phyloP scores from a whole-genome alignment of 2,888 invertebrate genomes.

The Listrodromus nycthemerus region DNA sequence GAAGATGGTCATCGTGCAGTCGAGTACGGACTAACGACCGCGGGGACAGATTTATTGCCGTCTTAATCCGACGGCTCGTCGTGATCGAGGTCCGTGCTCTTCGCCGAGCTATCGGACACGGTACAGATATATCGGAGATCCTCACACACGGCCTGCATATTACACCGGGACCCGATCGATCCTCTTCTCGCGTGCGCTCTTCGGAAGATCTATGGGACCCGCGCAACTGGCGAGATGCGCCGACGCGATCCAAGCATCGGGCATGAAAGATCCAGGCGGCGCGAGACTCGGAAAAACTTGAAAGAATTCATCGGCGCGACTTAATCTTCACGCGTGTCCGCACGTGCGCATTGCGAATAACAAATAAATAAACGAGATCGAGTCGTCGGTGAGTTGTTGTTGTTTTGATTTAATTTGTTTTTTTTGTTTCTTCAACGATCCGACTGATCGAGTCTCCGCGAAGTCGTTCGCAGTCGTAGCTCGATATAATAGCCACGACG shows the following conservation, averaged over 20 bases:
- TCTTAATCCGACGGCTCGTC: conserved; percentile 65
- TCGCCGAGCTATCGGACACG: not conserved
- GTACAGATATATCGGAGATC: conserved; percentile 18
- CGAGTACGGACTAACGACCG: conserved; percentile 51
- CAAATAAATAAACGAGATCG: conserved; percentile 15
- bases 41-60: conserved; percentile 64
- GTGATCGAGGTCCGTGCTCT: conserved; percentile 50
- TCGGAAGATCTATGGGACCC: conserved; percentile 52
- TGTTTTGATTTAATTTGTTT: too few species aligned
- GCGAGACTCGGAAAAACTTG: conserved; percentile 20
- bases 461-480: not conserved
- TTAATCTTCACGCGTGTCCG: conserved; percentile 57
- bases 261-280: not conserved
- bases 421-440: conserved; percentile 23
- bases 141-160: conserved; percentile 27
- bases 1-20: conserved; percentile 21
- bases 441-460: conserved; percentile 34
- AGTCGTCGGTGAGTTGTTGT: not conserved
- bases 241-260: conserved; percentile 25
- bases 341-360: conserved; percentile 23
- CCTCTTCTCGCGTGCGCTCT: conserved; percentile 54
- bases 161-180: conserved; percentile 54
- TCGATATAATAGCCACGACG: conserved; percentile 12
- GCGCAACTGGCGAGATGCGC: conserved; percentile 23
- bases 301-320: conserved; percentile 51